phyloP scores from a whole-genome alignment of 2,888 invertebrate genomes.

The Serripes groenlandicus region DNA sequence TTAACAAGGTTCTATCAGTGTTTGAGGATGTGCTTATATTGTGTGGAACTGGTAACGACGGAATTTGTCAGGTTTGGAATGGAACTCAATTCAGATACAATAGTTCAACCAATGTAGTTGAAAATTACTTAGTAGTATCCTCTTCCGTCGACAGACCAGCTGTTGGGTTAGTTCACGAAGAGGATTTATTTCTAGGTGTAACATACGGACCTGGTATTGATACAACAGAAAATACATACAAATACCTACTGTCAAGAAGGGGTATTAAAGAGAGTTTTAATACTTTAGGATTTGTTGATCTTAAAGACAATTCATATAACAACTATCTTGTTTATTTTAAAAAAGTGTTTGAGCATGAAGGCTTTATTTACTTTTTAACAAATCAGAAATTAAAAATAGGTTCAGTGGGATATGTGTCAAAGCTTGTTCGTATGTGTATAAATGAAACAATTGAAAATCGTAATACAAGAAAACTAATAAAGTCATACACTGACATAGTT shows the following conservation, averaged over 20 bases:
- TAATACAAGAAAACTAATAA: neutral
- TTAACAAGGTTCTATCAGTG: constrained; percentile 22
- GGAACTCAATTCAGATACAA: neutral
- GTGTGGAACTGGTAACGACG: constrained; percentile 29
- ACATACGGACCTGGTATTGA: constrained; percentile 9
- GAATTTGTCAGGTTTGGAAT: constrained; percentile 13
- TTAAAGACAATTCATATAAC: neutral
- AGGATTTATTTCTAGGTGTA: constrained; percentile 22
- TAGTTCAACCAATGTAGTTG: neutral
- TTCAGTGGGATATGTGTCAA: neutral
- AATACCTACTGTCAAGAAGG: neutral
- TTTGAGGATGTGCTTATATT: neutral
- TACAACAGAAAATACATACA: neutral
- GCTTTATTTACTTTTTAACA: constrained; percentile 27
- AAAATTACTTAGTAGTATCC: constrained; percentile 15
- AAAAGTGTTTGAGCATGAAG: neutral
- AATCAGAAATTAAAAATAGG: constrained; percentile 4
- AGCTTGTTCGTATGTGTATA: constrained; percentile 17
- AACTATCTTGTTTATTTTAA: constrained; percentile 19
- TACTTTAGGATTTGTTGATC: neutral
- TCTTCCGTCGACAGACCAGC: constrained; percentile 12
- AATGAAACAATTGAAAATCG: constrained; percentile 4
- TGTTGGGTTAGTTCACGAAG: neutral
- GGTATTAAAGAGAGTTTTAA: neutral
- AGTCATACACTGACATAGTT: constrained; percentile 17